These are phyloP conservation scores for Lepidurus arcticus DNA, from an alignment of 1,140 invertebrate genomes.

Conservation along the genomic window DNA sequence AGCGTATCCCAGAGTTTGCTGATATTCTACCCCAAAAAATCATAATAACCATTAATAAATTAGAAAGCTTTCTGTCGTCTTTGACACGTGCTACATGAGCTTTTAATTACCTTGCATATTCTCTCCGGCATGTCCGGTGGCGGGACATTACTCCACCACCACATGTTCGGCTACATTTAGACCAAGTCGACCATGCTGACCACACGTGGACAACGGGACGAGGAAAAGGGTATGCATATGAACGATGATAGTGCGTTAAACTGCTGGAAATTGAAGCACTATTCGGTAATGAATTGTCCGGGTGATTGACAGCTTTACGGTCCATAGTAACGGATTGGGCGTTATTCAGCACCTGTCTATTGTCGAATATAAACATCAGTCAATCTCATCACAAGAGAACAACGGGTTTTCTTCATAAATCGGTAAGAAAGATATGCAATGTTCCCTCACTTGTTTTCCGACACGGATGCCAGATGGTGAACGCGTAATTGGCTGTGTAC, in stretches of 20 bases:
- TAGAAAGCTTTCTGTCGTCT: background rate
- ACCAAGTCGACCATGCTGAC: slow-evolving; percentile 46
- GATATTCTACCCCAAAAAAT: slow-evolving; percentile 32
- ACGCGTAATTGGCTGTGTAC: background rate
- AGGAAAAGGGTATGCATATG: slow-evolving; percentile 16
- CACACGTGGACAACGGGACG: slow-evolving; percentile 44
- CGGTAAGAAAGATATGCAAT: background rate
- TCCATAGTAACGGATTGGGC: background rate
- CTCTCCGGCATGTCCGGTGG: slow-evolving; percentile 32
- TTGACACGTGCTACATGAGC: background rate
- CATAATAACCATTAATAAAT: background rate
- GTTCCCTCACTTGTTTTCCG: background rate
- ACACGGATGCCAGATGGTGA: background rate
- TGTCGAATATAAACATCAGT: background rate
- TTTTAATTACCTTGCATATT: slow-evolving; percentile 32
- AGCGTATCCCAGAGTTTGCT: slow-evolving; percentile 33
- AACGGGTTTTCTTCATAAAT: background rate
- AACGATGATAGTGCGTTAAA: slow-evolving; percentile 1
- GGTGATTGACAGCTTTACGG: background rate
- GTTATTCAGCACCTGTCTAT: slow-evolving; percentile 1
- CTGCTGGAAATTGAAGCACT: slow-evolving; percentile 11
- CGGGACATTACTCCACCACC: slow-evolving; percentile 45
- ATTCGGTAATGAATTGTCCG: background rate
- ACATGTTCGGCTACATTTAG: slow-evolving; percentile 46
- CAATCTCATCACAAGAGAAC: background rate